Evolutionary conservation across 2,888 invertebrate genomes (phyloP).

Genomic region (Malacosoma neustria): DNA sequence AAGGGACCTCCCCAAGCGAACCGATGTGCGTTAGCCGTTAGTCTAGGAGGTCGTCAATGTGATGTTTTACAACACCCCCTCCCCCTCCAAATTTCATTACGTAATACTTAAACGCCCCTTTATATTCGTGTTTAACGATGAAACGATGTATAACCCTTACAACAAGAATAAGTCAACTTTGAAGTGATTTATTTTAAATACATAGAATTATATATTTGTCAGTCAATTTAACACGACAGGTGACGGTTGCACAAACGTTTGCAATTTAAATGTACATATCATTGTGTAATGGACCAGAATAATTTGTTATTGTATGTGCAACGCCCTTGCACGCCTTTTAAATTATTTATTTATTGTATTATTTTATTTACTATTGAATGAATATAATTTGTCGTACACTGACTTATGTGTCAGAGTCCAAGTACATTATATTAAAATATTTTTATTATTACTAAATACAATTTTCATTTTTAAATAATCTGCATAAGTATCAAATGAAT

Average conservation of each 20-base stretch:
- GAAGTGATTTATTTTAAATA: constrained; percentile 33
- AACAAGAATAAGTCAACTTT: too few species aligned
- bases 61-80: too few species aligned
- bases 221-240: neutral
- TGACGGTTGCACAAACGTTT: neutral
- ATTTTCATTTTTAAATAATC: too few species aligned
- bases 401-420: neutral
- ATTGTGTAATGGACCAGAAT: neutral
- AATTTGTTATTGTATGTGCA: neutral
- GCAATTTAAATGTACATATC: neutral
- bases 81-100: too few species aligned
- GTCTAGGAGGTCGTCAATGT: too few species aligned
- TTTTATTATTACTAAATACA: too few species aligned
- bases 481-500: too few species aligned
- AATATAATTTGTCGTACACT: neutral
- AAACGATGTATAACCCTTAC: too few species aligned
- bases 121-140: too few species aligned
- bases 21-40: too few species aligned
- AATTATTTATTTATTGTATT: neutral
- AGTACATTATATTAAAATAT: neutral
- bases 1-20: too few species aligned
- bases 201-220: constrained; percentile 13
- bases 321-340: neutral
- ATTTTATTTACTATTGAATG: neutral
- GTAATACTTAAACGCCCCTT: too few species aligned